Conservation (phyloP, 2,113 vertebrate genomes). For the mouse (Mus musculus) region GRCm39 chr11:48175001-48175500, state of each 20-base stretch:
- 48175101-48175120: neutral
- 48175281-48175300: neutral
- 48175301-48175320: neutral
- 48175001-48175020: neutral
- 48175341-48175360: constrained; percentile 29
- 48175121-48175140: neutral
- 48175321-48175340: neutral
- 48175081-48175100: neutral
- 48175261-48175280: neutral
- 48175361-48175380: neutral
- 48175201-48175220: neutral
- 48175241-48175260: constrained; percentile 15
- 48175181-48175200: constrained; percentile 28
- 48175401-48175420: constrained; percentile 29
- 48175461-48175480: neutral
- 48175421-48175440: neutral
- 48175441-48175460: neutral
- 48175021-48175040: neutral
- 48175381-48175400: neutral
- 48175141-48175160: neutral
- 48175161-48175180: neutral
- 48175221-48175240: neutral
- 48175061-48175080: neutral
- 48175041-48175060: neutral
- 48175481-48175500: neutral